Conservation (phyloP, 1,140 invertebrate genomes). For the Physella acuta region DNA sequence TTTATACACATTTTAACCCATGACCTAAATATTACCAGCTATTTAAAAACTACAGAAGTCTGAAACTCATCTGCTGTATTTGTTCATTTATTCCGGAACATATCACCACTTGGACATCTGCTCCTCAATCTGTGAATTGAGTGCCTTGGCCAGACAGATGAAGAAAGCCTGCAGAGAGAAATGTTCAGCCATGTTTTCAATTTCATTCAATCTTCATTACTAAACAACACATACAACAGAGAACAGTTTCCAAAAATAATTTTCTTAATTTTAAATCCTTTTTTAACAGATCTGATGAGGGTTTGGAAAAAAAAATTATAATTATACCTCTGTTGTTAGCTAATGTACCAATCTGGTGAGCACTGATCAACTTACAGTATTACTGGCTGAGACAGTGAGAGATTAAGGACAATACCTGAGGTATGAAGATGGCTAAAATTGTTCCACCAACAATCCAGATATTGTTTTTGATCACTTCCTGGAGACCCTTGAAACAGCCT, state of each 20-base stretch:
- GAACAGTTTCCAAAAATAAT: background rate
- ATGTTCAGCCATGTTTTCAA: background rate
- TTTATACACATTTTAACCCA: no score
- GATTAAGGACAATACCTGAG: constrained; percentile 36
- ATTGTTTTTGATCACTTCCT: constrained; percentile 37
- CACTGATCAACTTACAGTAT: background rate
- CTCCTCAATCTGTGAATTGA: constrained; percentile 36
- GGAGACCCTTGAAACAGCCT: constrained; percentile 43
- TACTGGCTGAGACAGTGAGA: background rate
- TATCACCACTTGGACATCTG: constrained; percentile 40
- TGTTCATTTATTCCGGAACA: no score
- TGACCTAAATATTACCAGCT: no score
- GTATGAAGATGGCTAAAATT: constrained; percentile 39
- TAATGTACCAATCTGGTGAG: no score
- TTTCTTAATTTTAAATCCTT: background rate
- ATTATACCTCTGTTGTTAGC: background rate
- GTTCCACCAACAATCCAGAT: constrained; percentile 39
- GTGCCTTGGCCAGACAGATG: constrained; percentile 37
- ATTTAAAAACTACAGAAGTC: no score
- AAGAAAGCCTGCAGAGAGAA: constrained; percentile 36
- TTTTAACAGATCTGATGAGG: background rate
- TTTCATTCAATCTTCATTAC: background rate
- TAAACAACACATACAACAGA: background rate
- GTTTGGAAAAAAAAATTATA: background rate
- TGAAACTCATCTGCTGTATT: no score